Base-by-base conservation (phyloP, 2,797 vertebrate species). In the Sebastes steindachneri region DNA sequence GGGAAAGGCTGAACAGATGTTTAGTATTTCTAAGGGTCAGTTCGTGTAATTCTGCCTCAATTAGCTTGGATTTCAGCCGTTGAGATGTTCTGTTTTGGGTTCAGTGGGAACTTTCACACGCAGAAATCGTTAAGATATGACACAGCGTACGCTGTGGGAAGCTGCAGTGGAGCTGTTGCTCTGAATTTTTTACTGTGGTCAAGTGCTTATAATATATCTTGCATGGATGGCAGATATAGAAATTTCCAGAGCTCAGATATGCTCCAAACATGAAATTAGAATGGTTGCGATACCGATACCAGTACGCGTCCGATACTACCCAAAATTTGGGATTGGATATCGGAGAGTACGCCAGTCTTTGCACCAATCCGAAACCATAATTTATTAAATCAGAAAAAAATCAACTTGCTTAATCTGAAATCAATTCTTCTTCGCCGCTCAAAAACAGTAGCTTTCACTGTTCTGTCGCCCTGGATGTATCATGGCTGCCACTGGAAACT, bases 41-140 rank as follows among this genome's bases (percentile, higher is more conserved):
- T 86, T 68, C 35, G 73, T 58, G 82, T 85, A 86, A 92, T 89
- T 90, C 81, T 73, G 86, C 81, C 81, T 90, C 86, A 89, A 85
- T 92, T 92, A 91, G 75, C 74, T 81, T 4, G 79, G 59, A 80
- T 87, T 87, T 82, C 53, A 85, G 77, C 80, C 75, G 76, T 90
- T 80, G 75, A 31, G 77, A 86, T 81, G 80, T 89, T 93, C 82
- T 90, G 84, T 90, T 92, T 88, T 87, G 89, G 89, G 90, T 19
- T 95, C 92, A 92, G 37, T 45, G 33, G 88, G 86, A 93, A 92
- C 90, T 89, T 90, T 90, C 74, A 85, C 79, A 85, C 33, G 9
- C 35, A 71, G 26, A 82, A 89, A 84, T 76, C 10, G 19, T 82
- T 77, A 57, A 73, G 60, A 87, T 66, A 71, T 73, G 53, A 80